Percentiles rank a stretch among this genome's conserved stretches.
phyloP scores from a whole-genome alignment of 2,797 vertebrate species.

The Spinus pinus region DNA sequence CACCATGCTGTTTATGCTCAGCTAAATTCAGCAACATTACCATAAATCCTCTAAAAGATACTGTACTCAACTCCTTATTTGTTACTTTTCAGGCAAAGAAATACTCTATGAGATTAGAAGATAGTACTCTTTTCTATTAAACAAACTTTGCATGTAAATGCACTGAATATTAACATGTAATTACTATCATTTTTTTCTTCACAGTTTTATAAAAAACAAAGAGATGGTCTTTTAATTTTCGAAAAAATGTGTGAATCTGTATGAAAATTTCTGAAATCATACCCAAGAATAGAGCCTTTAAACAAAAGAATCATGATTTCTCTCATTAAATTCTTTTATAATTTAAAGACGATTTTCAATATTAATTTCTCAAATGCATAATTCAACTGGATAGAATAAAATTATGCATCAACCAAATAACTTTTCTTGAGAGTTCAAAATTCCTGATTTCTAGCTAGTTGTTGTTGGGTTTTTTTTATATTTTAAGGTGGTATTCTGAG shows the following conservation, averaged over 20 bases:
- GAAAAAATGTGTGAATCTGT: background rate
- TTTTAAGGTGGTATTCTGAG: background rate
- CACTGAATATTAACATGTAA: background rate
- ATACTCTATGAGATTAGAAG: background rate
- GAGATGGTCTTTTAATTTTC: background rate
- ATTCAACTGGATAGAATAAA: background rate
- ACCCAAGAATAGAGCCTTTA: background rate
- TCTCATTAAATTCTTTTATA: background rate
- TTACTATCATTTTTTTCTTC: background rate
- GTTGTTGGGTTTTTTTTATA: too few species aligned
- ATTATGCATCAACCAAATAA: background rate
- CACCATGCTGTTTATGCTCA: slow-evolving; percentile 70
- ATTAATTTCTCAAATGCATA: background rate
- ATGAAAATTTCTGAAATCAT: background rate
- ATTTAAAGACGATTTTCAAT: background rate
- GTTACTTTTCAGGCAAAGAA: background rate
- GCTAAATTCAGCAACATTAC: slow-evolving; percentile 55
- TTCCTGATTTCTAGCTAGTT: background rate
- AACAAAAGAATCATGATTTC: background rate
- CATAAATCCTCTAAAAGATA: slow-evolving; percentile 78
- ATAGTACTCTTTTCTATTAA: background rate
- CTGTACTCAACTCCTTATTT: background rate
- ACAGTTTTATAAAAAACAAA: background rate
- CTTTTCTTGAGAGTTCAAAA: background rate
- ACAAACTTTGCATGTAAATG: background rate